Base-by-base conservation (phyloP, 2,797 vertebrate genomes). In the Gallirallus australis region DNA sequence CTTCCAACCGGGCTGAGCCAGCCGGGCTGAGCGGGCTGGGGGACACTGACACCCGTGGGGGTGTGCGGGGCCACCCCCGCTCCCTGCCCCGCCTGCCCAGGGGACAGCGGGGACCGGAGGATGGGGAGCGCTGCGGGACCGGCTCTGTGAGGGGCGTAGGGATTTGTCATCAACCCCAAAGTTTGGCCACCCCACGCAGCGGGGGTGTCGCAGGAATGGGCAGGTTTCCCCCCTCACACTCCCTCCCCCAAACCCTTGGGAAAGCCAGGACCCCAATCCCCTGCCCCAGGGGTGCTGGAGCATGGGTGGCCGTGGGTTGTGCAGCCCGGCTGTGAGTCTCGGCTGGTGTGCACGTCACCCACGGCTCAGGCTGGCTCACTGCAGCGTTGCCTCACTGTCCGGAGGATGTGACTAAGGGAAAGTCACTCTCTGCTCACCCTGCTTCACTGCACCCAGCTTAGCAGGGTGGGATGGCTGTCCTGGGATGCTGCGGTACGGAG, bases 81-180 rank as follows among this genome's bases (percentile, higher is more conserved):
- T 63, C 60, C 35, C n/a, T 16, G 16, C 21, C 27, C 68, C 18
- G 1, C 5, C 2, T 9, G 47, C 18, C 40, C 30, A 3, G 48
- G 88, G 78, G 18, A 21, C 75, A 21, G 82, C 4, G 39, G 63
- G 77, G 52, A 50, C 59, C 25, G 77, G 30, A 2, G 18, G 33
- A 4, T 6, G 79, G 37, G 60, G 17, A 1, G 8, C 50, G 3
- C 13, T 4, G 4, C 42, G 76, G 40, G 28, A 24, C 17, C 24
- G 5, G 4, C 45, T 28, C 59, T 6, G 68, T n/a, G 3, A 0
- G 11, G 37, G 1, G 4, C 16, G 0, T 2, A 10, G 30, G 7
- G 24, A 2, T 48, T 86, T 63, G 37, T 31, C 68, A 5, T 33
- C 60, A 24, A 3, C 11, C 17, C 4, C 5, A 8, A 2, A 15